Evolutionary conservation across 2,113 vertebrate species (phyloP), one percentile per base, ranked within the genome.

Genomic region (Osmerus eperlanus): DNA sequence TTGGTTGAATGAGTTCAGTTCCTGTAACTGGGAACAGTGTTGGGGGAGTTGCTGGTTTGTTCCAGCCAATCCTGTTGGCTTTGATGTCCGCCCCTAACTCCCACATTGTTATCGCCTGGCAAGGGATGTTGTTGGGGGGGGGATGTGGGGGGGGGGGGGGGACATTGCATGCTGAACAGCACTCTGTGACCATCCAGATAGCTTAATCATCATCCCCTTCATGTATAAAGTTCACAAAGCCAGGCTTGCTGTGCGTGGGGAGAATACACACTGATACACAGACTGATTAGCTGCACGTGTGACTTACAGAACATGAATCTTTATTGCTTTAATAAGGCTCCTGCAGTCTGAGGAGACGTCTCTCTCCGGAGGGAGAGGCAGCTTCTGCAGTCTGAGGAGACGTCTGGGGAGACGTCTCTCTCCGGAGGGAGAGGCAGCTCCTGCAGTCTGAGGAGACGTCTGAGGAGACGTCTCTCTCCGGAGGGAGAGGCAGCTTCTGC

Each of bases 281-380:
- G 8, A 47, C 41, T 47, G 41, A 47, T 47, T 47, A 47, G 41
- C 41, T 47, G 41, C 41, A 47, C 41, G 41, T 47, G 41, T 47
- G 41, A 47, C 41, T 47, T 47, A 12, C 25, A 28, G 25, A 2
- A 83, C 73, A 78, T 28, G 4, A 0, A 41, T 74, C 52, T 83
- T 84, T 85, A 83, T 82, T 85, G 55, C 55, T 56, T 56, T 56
- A n/a, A 56, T 56, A 56, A 56, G 18, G 55, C 16, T 56, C 3
- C n/a, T 56, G 18, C 15, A 56, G 11, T 9, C 9, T 47, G 41
- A 47, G 9, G 41, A 47, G 9, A 12, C 41, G 5, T 41, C 36
- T 41, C 4, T 6, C 7, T 41, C 36, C 6, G 23, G 23, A 23
- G 23, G 23, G 23, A 41, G 36, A 41, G 36, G 7, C 29, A 32